Evolutionary conservation across 2,888 invertebrate genomes (phyloP), one percentile per base, ranked within the genome.

Genomic region (Pharmacophagus antenor): DNA sequence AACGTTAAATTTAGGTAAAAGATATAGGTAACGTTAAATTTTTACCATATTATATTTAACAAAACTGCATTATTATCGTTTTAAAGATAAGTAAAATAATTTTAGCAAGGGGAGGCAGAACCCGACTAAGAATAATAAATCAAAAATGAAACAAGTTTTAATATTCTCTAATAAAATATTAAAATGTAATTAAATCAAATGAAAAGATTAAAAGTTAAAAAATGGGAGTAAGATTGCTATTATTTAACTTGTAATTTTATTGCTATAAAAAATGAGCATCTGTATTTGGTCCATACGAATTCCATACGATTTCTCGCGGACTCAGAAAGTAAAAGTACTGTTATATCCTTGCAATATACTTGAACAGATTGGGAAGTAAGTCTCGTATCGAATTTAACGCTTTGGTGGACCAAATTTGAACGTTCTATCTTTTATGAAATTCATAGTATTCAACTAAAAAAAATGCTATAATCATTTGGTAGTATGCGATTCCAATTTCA

Each of bases 301-400:
- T 52, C 21, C 20, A 44, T 55, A 50, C 42, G 44, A 46, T 15
- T 59, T 15, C 25, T 59, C 27, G 54, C 25, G 25, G 58, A 50
- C 17, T 54, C 31, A 50, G 42, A 55, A 56, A 60, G 60, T 60
- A 60, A 60, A 60, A 60, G 59, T 49, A 55, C 48, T 37, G 61
- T 53, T 42, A 56, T 56, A 56, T 61, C 56, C 61, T 61, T 61
- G 57, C 53, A 52, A 60, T 49, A 54, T 50, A 55, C 49, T 60
- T 56, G 56, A 55, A 46, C 42, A 46, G 46, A 47, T 55, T 50
- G 55, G 51, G 55, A 60, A 51, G 50, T 60, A 51, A 51, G 55
- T n/a, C 60, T 60, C 46, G 56, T 46, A 51, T 60, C 55, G 55
- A 56, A 56, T 55, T 51, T 50, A 50, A 18, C 31, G 57, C 27